Evolutionary conservation across 2,888 invertebrate genomes (phyloP).

Genomic region (Tetanocera ferruginea): DNA sequence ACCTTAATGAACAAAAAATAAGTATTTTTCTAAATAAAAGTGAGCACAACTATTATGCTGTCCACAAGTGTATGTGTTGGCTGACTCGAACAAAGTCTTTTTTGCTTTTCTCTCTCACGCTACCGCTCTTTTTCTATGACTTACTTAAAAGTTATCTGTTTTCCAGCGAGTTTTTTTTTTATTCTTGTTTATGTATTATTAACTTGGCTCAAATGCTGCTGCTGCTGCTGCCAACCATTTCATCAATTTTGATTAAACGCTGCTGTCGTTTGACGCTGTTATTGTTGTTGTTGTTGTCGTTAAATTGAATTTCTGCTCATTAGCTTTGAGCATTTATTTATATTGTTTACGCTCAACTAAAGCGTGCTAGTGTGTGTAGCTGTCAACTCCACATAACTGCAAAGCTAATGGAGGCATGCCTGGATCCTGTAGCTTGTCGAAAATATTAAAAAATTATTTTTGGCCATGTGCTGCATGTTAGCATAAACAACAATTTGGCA

Average conservation of each 20-base stretch:
- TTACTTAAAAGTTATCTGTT: too few species aligned
- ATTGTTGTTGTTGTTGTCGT: slow-evolving; percentile 12
- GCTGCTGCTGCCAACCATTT: background rate
- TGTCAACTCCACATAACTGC: too few species aligned
- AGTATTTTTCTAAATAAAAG: too few species aligned
- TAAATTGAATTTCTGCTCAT: slow-evolving; percentile 14
- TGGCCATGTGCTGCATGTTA: background rate
- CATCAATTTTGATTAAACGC: background rate
- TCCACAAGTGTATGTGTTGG: too few species aligned
- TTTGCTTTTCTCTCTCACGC: too few species aligned
- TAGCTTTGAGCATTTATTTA: slow-evolving; percentile 3
- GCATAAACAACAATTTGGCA: background rate
- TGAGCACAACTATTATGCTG: too few species aligned
- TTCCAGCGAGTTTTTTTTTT: too few species aligned
- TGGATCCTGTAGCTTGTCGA: background rate
- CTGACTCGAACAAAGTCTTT: too few species aligned
- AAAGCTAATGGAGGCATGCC: background rate
- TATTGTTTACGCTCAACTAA: background rate
- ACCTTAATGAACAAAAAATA: too few species aligned
- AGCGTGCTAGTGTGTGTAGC: background rate
- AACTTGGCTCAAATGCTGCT: background rate
- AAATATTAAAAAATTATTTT: background rate
- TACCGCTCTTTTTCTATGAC: too few species aligned
- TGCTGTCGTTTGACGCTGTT: background rate
- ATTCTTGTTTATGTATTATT: too few species aligned